Conservation (phyloP, 2,888 invertebrate species). For the Drosophila pseudotalamancana region DNA sequence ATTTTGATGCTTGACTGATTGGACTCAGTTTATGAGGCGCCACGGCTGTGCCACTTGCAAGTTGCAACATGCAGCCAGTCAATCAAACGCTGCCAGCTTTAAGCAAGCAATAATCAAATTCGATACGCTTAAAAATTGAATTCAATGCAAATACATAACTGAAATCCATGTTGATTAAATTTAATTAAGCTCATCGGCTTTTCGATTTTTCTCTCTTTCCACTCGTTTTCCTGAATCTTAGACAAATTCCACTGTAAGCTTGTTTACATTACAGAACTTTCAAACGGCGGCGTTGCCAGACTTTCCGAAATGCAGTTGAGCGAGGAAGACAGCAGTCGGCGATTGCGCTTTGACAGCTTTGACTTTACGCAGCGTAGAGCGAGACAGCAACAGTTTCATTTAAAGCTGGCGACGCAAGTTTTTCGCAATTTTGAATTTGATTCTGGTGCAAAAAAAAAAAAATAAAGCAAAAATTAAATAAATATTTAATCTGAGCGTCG, state of each 20-base stretch:
- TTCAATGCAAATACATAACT: too few relatives aligned
- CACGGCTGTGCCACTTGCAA: constrained; percentile 18
- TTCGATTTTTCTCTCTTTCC: too few relatives aligned
- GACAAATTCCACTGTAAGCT: neutral
- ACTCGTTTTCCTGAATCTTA: too few relatives aligned
- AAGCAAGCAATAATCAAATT: neutral
- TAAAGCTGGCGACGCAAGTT: constrained; percentile 18
- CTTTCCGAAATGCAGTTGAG: neutral
- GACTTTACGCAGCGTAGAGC: neutral
- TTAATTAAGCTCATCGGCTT: neutral
- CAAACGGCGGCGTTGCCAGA: constrained; percentile 11
- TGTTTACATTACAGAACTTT: neutral
- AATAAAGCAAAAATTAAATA: neutral
- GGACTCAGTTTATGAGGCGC: constrained; percentile 59
- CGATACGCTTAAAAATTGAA: neutral
- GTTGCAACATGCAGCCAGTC: neutral
- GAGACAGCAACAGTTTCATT: neutral
- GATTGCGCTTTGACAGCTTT: neutral
- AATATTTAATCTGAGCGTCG: neutral
- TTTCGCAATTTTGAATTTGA: neutral
- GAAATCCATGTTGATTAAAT: neutral
- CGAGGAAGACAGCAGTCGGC: neutral
- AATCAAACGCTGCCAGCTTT: too few relatives aligned
- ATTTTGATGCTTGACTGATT: constrained; percentile 82
- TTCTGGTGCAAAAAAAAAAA: neutral